These are phyloP conservation scores for Drosophila tropicalis DNA, from an alignment of 1,140 invertebrate genomes.

Conservation along the genomic window DNA sequence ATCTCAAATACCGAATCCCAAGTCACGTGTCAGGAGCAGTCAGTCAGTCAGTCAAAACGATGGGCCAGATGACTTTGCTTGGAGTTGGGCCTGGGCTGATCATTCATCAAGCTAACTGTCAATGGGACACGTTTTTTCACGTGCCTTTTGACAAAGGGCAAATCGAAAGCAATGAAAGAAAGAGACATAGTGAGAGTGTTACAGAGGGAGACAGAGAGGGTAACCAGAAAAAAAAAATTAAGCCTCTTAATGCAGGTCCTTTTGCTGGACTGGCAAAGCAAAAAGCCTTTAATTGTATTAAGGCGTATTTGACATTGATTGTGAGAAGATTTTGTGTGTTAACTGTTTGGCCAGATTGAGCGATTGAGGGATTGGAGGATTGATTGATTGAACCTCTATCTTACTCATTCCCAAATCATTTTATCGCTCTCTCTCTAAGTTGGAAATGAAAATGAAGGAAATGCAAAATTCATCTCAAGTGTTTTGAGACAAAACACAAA, in stretches of 20 bases:
- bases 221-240: conserved; percentile 55
- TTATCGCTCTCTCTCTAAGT: not conserved
- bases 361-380: conserved; percentile 69
- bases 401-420: not conserved
- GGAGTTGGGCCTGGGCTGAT: conserved; percentile 46
- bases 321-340: conserved; percentile 36
- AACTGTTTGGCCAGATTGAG: conserved; percentile 48
- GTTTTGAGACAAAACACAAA: not conserved
- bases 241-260: conserved; percentile 70
- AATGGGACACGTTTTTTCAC: conserved; percentile 79
- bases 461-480: conserved; percentile 24
- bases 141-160: conserved; percentile 71
- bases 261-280: conserved; percentile 18
- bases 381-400: conserved; percentile 14
- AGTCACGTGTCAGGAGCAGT: conserved; percentile 70
- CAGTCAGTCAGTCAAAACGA: conserved; percentile 35
- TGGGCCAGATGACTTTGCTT: conserved; percentile 24
- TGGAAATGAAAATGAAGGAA: not conserved
- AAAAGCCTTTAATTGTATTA: conserved; percentile 72
- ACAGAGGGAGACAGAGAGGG: not conserved
- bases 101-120: conserved; percentile 80
- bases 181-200: conserved; percentile 5
- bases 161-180: conserved; percentile 32
- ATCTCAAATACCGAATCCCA: conserved; percentile 4
- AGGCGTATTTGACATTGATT: conserved; percentile 67